Percentiles rank a stretch among this genome's conserved stretches.
phyloP scores from a whole-genome alignment of 1,140 invertebrate genomes.

The Drosophila grimshawi region DNA sequence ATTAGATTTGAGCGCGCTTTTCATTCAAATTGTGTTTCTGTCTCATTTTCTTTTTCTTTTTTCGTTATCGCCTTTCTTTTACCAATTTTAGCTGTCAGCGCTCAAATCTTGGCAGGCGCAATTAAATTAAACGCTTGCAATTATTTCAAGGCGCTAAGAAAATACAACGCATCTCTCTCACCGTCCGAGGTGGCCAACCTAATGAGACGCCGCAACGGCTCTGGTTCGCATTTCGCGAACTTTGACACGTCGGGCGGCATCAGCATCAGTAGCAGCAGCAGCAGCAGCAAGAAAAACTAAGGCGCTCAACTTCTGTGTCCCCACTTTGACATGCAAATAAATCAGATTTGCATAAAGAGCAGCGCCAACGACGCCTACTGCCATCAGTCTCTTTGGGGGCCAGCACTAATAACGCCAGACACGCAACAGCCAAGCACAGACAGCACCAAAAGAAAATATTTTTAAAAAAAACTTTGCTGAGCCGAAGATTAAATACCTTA shows the following conservation, averaged over 20 bases:
- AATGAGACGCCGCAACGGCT: slow-evolving; percentile 53
- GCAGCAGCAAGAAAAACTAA: slow-evolving; percentile 35
- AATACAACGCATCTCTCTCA: slow-evolving; percentile 55
- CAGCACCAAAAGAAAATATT: neutral
- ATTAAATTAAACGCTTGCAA: slow-evolving; percentile 82
- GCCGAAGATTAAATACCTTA: slow-evolving; percentile 11
- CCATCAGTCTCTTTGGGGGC: slow-evolving; percentile 12
- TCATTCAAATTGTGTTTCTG: slow-evolving; percentile 60
- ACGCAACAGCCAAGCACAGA: slow-evolving; percentile 2
- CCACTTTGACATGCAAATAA: slow-evolving; percentile 83
- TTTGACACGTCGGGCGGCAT: slow-evolving; percentile 45
- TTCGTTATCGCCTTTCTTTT: neutral
- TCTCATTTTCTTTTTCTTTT: slow-evolving; percentile 29
- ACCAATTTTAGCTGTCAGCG: slow-evolving; percentile 19
- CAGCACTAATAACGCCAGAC: slow-evolving; percentile 47
- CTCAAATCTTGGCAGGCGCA: slow-evolving; percentile 68
- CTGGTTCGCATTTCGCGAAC: slow-evolving; percentile 39
- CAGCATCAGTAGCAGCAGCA: too few species aligned
- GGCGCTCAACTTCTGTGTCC: slow-evolving; percentile 32
- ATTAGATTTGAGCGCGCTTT: slow-evolving; percentile 76
- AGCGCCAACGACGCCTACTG: slow-evolving; percentile 2
- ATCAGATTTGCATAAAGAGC: slow-evolving; percentile 81
- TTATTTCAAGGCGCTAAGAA: slow-evolving; percentile 75
- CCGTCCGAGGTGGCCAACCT: slow-evolving; percentile 23
- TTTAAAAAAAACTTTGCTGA: neutral